Evolutionary conservation across 2,888 invertebrate species (phyloP), one percentile per base, ranked within the genome.

Genomic region (Leptothorax acervorum): DNA sequence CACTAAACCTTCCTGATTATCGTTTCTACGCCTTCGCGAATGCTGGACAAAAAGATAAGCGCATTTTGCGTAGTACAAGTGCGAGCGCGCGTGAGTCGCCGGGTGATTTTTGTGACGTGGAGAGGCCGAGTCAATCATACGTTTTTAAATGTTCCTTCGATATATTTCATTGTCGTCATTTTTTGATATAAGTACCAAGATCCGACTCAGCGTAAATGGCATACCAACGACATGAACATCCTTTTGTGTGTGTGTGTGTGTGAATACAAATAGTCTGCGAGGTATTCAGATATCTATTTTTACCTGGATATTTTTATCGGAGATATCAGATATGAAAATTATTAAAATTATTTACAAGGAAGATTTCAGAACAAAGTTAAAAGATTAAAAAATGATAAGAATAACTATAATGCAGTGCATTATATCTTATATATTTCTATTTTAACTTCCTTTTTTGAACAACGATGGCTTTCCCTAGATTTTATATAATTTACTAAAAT

Each of bases 1-100:
- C 31, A 48, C 9, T 15, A 45, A 91, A 93, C 91, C 92, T 92
- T 92, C 91, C 91, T 90, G 86, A 89, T 92, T 87, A 92, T 92
- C 87, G 89, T 93, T 92, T 92, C 86, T 90, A 91, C 92, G 91
- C 92, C 93, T 89, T 85, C 73, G 88, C 89, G 88, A 89, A 87
- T 3, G n/a, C 31, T 45, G 31, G 11, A 35, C 35, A 31, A 87
- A 87, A 86, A 88, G 68, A 8, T 62, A 48, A 62, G 11, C 35
- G 66, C 28, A n/a, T 62, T 55, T 57, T 51, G 45, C 60, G 51
- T 63, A 78, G 51, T 53, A 63, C n/a, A 86, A 78, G 83, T 78
- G 68, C 70, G 85, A 87, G 79, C 84, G 85, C 74, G 83, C 71
- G 78, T 86, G 86, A 87, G 85, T 86, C 82, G 73, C 79, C 82